Evolutionary conservation across 92 coral and sea anemone species (phyloP), one percentile per base, ranked within the genome.

Genomic region (Siderastrea radians): DNA sequence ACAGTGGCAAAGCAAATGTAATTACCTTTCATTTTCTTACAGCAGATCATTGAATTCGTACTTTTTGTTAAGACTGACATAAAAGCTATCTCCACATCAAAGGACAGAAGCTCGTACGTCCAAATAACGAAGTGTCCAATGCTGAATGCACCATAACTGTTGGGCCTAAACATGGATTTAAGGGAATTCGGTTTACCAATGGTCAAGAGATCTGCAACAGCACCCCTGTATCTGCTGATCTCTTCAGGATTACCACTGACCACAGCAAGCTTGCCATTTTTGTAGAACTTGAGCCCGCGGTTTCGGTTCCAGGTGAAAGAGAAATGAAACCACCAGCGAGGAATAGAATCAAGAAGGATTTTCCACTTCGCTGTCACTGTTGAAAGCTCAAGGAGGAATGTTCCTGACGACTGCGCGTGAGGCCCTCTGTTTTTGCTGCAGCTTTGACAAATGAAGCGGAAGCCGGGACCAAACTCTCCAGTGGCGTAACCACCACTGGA

Each of bases 81-180:
- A 72, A 94, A 95, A 2, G 98, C 96, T 17, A 94, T 90, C 58
- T 89, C 90, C 9, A 95, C 91, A 46, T 96, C 94, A 53, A 90
- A 86, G 3, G 80, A 60, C 8, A 94, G 78, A 65, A 94, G 86
- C 19, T 83, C 95, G 67, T 91, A 51, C 38, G 83, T 81, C 99
- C 99, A 98, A 15, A 98, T 78, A 47, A 87, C 96, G 44, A 98
- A 80, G 77, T 98, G 99, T 7, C 94, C 98, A 26, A 98, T 94
- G 68, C 94, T 96, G 49, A 98, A 92, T 13, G 79, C 72, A n/a
- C 96, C 98, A 57, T 89, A 88, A 2, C 77, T 81, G 48, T 78
- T 79, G 38, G 46, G 71, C 19, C 17, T 72, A 0, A 74, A 11
- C 58, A 95, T 46, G 57, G 77, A 65, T 0, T 19, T 12, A 4